Percentiles rank a stretch among this genome's conserved stretches.
Evolutionary conservation across 2,113 vertebrate species (phyloP).

Genomic region (Eptatretus burgeri): DNA sequence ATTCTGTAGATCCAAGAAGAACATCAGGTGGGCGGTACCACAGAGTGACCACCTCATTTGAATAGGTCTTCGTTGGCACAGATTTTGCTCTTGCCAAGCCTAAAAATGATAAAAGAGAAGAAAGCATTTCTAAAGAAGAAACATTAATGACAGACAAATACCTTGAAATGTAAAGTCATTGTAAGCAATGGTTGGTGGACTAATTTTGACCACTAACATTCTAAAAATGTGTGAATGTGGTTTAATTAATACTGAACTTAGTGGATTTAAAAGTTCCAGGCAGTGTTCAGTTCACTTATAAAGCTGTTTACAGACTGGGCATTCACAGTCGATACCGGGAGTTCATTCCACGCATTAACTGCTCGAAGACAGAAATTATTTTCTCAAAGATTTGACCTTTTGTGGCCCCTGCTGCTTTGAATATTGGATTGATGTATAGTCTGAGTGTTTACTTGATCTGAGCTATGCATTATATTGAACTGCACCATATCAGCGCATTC

Average conservation of each 20-base stretch:
- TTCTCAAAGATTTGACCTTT: too few species aligned
- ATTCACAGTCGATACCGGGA: too few species aligned
- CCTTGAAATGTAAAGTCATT: neutral
- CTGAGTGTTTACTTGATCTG: too few species aligned
- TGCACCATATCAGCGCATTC: too few species aligned
- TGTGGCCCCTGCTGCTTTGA: too few species aligned
- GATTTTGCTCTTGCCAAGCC: conserved; percentile 76
- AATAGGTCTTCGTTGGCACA: conserved; percentile 85
- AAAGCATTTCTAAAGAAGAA: neutral
- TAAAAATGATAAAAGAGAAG: conserved; percentile 16
- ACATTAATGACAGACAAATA: neutral
- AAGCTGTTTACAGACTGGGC: too few species aligned
- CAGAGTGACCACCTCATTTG: conserved; percentile 80
- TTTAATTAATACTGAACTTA: neutral
- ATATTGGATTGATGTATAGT: too few species aligned
- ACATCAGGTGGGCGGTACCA: conserved; percentile 92
- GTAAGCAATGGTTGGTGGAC: too few species aligned
- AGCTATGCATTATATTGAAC: too few species aligned
- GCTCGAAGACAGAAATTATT: too few species aligned
- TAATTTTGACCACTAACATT: neutral
- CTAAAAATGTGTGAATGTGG: neutral
- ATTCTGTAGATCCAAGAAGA: conserved; percentile 72
- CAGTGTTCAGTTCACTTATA: too few species aligned
- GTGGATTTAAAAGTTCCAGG: neutral
- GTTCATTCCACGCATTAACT: too few species aligned